These are phyloP conservation scores for Phoxinus phoxinus DNA, from an alignment of 2,113 vertebrate genomes.

Conservation along the genomic window DNA sequence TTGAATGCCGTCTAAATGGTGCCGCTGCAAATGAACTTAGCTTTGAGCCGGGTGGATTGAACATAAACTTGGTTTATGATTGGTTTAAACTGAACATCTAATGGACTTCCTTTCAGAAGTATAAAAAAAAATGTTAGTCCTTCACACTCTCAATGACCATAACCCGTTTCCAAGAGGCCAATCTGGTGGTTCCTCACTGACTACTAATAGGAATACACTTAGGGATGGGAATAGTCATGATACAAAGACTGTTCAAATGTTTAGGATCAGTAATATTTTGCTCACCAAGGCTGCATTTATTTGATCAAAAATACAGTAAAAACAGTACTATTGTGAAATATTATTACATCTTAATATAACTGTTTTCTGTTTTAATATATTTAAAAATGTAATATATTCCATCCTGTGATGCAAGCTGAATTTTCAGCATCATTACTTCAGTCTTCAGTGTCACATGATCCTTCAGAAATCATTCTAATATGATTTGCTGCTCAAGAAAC, in stretches of 20 bases:
- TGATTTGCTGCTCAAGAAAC: neutral
- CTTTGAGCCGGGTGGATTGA: neutral
- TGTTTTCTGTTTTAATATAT: neutral
- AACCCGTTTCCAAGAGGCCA: neutral
- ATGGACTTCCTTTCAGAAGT: neutral
- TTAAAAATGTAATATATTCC: neutral
- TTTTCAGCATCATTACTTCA: neutral
- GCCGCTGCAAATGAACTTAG: neutral
- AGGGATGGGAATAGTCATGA: neutral
- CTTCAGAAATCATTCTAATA: neutral
- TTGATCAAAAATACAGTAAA: neutral
- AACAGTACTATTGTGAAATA: neutral
- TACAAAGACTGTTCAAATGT: neutral
- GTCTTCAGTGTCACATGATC: neutral
- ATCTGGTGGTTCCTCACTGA: neutral
- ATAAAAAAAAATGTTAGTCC: neutral
- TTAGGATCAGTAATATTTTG: neutral
- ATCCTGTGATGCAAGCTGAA: neutral
- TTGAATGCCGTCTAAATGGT: conserved; percentile 22
- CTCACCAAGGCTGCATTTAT: neutral
- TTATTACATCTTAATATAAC: neutral
- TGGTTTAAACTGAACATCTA: neutral
- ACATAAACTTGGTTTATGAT: no score
- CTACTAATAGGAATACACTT: neutral
- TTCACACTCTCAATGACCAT: neutral